phyloP scores from a whole-genome alignment of 2,797 vertebrate genomes.

The Crypturellus tataupa region DNA sequence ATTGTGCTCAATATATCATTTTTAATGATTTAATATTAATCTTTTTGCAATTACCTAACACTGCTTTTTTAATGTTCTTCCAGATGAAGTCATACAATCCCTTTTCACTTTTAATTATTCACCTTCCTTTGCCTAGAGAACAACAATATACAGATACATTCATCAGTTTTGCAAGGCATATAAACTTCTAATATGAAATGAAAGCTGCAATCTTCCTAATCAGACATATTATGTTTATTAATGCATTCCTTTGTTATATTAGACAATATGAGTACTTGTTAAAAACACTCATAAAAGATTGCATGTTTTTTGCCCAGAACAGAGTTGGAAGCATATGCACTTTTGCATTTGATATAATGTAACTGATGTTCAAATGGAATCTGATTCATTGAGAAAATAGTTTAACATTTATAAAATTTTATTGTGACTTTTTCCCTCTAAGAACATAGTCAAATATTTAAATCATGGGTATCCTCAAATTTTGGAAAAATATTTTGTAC shows the following conservation, averaged over 20 bases:
- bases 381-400: background rate
- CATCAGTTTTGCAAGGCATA: background rate
- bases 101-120: conserved; percentile 16
- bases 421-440: accelerated
- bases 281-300: background rate
- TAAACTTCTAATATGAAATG: background rate
- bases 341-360: background rate
- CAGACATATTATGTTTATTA: background rate
- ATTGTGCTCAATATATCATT: background rate
- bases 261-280: background rate
- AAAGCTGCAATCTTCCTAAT: conserved; percentile 11
- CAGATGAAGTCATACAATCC: background rate
- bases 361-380: background rate
- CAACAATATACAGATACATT: background rate
- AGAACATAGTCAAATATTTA: background rate
- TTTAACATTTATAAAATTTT: background rate
- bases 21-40: background rate
- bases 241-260: background rate
- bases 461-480: background rate
- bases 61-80: conserved; percentile 4
- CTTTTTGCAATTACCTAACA: background rate
- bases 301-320: background rate
- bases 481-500: background rate
- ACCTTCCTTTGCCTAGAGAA: background rate
- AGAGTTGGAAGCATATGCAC: background rate